Base-by-base conservation (phyloP, 2,888 invertebrate species). In the Willowsia nigromaculata region DNA sequence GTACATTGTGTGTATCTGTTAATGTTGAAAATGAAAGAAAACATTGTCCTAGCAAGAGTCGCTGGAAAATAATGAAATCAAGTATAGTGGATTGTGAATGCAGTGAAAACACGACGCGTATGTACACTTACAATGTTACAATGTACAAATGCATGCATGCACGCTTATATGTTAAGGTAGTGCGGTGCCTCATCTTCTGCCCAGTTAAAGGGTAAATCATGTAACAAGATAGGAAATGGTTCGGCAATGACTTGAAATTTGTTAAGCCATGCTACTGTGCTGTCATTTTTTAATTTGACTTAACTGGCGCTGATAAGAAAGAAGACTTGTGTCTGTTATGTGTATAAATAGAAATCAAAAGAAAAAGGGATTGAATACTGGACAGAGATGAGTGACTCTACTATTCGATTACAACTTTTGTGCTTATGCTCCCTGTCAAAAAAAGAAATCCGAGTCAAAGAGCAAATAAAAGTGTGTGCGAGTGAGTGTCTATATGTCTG, bases 21-120 rank as follows among this genome's bases (percentile, higher is more conserved):
- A 9, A 18, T 53, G 40, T 40, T 13, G 62, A 53, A 81, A 62
- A 30, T 15, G 25, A 30, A 30, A 62, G 81, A 85, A 85, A 85
- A 76, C 78, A 78, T 27, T 59, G 62, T 85, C 59, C 40, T 56
- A 76, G 43, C 76, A 30, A 65, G 82, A 68, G 65, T 83, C 33
- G 13, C 30, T 30, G 33, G 33, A 62, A 62, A 62, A 15, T 62
- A 15, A n/a, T 9, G 43, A 43, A 43, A 43, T 43, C 3, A 43
- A 43, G 43, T 9, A 43, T 9, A 22, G 6, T 56, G 25, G 18
- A 53, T 18, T 25, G 22, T 56, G 6, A 22, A 43, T 13, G 25
- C 25, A 22, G 56, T 56, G n/a, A 15, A 56, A 25, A n/a, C 15
- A 53, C 18, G n/a, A n/a, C n/a, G n/a, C n/a, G n/a, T n/a, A n/a